Conservation (phyloP, 2,797 vertebrate genomes). For the Moxostoma hubbsi region DNA sequence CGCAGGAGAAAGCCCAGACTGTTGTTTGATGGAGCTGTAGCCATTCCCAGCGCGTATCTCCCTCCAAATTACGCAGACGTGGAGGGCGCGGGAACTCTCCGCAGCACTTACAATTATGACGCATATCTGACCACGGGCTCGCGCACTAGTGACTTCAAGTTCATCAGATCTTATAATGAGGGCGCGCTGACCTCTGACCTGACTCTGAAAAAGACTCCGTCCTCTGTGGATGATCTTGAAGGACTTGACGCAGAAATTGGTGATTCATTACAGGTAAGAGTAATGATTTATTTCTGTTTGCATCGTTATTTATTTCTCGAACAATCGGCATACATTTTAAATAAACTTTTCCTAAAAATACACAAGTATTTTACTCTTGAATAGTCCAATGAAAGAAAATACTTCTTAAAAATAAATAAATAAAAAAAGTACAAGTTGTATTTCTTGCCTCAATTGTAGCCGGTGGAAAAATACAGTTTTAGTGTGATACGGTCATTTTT, state of each 20-base stretch:
- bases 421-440: no score
- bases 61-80: conserved; percentile 56
- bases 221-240: background rate
- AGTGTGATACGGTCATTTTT: no score
- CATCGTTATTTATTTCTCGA: no score
- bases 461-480: no score
- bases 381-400: no score
- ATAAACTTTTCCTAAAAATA: no score
- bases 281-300: no score
- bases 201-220: conserved; percentile 27
- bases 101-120: conserved; percentile 68
- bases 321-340: no score
- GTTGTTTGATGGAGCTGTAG: conserved; percentile 49
- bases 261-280: background rate
- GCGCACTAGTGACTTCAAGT: conserved; percentile 64
- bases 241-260: background rate
- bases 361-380: no score
- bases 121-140: conserved; percentile 66
- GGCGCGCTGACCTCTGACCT: conserved; percentile 27
- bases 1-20: conserved; percentile 48
- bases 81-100: conserved; percentile 64
- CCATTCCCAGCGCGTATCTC: conserved; percentile 52
- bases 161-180: conserved; percentile 59
- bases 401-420: no score
- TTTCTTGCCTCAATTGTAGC: no score